A percentile compares a stretch with the other conserved stretches of the same genome.
Conservation (phyloP, 2,888 invertebrate genomes). For the Rutpela maculata region DNA sequence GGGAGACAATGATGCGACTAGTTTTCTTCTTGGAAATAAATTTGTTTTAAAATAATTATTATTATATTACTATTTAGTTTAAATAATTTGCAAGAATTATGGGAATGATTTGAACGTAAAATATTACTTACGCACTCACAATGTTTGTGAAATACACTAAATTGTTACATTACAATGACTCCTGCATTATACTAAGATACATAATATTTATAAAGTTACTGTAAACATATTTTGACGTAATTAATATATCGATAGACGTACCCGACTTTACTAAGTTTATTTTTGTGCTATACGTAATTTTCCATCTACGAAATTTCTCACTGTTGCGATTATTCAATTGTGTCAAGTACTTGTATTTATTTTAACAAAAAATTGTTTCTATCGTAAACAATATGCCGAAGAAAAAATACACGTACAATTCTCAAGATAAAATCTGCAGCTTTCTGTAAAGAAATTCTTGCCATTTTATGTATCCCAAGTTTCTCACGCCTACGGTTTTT, state of each 20-base stretch:
- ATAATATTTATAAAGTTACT: too few relatives aligned
- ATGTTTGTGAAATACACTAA: too few relatives aligned
- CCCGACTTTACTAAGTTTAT: slow-evolving; percentile 12
- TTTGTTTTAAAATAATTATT: too few relatives aligned
- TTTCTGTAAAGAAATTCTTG: slow-evolving; percentile 57
- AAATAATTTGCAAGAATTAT: too few relatives aligned
- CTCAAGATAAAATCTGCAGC: slow-evolving; percentile 37
- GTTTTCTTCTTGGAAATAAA: too few relatives aligned
- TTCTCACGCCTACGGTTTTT: slow-evolving; percentile 56
- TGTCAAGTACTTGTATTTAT: neutral
- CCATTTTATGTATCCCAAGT: slow-evolving; percentile 52
- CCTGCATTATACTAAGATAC: too few relatives aligned
- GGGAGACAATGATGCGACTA: too few relatives aligned
- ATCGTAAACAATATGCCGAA: slow-evolving; percentile 17
- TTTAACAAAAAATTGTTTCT: slow-evolving; percentile 1
- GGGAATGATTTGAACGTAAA: too few relatives aligned
- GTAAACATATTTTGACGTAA: too few relatives aligned
- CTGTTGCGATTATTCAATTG: neutral
- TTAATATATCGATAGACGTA: neutral
- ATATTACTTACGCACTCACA: too few relatives aligned
- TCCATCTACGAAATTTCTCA: slow-evolving; percentile 17
- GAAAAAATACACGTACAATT: slow-evolving; percentile 29
- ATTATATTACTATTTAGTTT: too few relatives aligned
- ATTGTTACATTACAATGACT: too few relatives aligned
- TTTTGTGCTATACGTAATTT: neutral